These are phyloP conservation scores for Linnaemya tessellans DNA, from an alignment of 2,888 invertebrate genomes.

Conservation along the genomic window DNA sequence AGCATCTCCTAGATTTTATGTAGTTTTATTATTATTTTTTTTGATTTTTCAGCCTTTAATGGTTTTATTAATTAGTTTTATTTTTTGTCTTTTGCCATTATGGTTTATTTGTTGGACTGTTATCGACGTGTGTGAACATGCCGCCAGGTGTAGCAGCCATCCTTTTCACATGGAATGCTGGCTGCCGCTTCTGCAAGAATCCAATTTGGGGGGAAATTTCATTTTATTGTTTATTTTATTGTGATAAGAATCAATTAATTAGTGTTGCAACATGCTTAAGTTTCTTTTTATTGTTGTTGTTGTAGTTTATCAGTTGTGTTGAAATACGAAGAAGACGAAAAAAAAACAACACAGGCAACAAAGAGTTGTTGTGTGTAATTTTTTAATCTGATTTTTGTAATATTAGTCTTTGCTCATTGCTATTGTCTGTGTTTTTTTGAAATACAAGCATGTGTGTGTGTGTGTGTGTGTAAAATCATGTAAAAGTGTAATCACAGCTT, in stretches of 20 bases:
- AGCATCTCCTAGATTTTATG: too few relatives aligned
- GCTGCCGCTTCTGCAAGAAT: background rate
- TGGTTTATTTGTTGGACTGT: slow-evolving; percentile 47
- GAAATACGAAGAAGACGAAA: background rate
- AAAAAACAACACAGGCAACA: background rate
- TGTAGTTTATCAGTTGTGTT: slow-evolving; percentile 34
- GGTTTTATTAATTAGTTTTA: slow-evolving; percentile 26
- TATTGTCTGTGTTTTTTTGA: slow-evolving; percentile 1
- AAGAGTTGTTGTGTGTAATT: background rate
- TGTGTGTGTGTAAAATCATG: slow-evolving; percentile 40
- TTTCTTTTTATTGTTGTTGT: slow-evolving; percentile 39
- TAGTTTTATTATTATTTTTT: background rate
- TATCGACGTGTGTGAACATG: slow-evolving; percentile 45
- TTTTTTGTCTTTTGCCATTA: slow-evolving; percentile 46
- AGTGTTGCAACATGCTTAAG: slow-evolving; percentile 63
- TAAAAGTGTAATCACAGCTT: slow-evolving; percentile 70
- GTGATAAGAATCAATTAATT: slow-evolving; percentile 72
- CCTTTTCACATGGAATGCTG: slow-evolving; percentile 6
- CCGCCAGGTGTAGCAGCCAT: slow-evolving; percentile 55
- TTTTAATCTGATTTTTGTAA: slow-evolving; percentile 55
- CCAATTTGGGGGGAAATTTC: slow-evolving; percentile 52
- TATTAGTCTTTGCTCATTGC: slow-evolving; percentile 20
- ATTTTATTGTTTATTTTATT: slow-evolving; percentile 17
- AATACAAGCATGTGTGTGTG: slow-evolving; percentile 1
- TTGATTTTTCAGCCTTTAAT: slow-evolving; percentile 40